phyloP scores from a whole-genome alignment of 2,797 vertebrate species.

The Austrolebias charrua region DNA sequence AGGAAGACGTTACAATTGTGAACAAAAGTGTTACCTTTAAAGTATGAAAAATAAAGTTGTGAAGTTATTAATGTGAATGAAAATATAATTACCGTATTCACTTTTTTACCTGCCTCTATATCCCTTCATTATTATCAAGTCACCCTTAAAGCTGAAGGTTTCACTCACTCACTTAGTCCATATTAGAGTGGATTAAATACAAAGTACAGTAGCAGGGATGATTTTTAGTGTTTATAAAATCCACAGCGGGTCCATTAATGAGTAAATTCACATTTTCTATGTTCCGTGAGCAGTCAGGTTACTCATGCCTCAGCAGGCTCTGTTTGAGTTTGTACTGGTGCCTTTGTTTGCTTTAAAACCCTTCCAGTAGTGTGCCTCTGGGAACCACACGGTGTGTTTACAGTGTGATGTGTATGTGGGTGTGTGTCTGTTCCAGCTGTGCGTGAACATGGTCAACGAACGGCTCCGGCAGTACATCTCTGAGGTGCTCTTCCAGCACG shows the following conservation, averaged over 20 bases:
- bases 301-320: slow-evolving; percentile 32
- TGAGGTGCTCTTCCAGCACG: slow-evolving; percentile 93
- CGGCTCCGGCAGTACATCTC: slow-evolving; percentile 88
- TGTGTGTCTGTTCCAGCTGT: slow-evolving; percentile 82
- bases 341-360: slow-evolving; percentile 40
- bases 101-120: background rate
- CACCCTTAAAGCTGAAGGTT: slow-evolving; percentile 22
- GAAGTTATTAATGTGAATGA: too few relatives aligned
- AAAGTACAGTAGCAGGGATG: background rate
- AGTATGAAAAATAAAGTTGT: too few relatives aligned
- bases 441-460: slow-evolving; percentile 97
- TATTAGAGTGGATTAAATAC: slow-evolving; percentile 5
- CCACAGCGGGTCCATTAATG: slow-evolving; percentile 20
- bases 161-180: slow-evolving; percentile 27
- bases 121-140: background rate
- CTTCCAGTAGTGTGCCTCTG: slow-evolving; percentile 25
- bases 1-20: too few relatives aligned
- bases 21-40: too few relatives aligned
- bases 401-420: slow-evolving; percentile 29
- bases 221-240: slow-evolving; percentile 8
- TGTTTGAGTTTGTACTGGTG: slow-evolving; percentile 27
- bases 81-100: too few relatives aligned
- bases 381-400: slow-evolving; percentile 21
- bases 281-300: slow-evolving; percentile 28
- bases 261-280: slow-evolving; percentile 11